Conservation (phyloP, 2,888 invertebrate species). For the Andrena chrysosceles region DNA sequence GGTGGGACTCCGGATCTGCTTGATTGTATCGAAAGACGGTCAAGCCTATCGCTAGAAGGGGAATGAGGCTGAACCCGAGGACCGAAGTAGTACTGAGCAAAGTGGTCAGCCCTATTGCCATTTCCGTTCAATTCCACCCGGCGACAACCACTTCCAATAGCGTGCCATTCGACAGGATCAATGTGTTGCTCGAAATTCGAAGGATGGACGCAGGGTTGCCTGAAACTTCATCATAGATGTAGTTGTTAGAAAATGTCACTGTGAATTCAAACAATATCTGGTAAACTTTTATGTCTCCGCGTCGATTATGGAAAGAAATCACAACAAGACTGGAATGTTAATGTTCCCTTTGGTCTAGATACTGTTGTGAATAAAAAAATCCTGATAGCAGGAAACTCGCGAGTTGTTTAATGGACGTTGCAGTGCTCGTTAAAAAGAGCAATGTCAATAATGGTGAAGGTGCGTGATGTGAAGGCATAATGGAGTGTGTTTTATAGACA, state of each 20-base stretch:
- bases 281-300: neutral
- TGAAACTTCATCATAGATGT: constrained; percentile 23
- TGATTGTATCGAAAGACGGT: constrained; percentile 93
- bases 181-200: neutral
- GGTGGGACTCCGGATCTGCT: constrained; percentile 93
- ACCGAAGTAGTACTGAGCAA: constrained; percentile 86
- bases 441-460: neutral
- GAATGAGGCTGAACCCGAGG: constrained; percentile 90
- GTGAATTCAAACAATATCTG: neutral
- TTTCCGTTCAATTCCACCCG: constrained; percentile 75
- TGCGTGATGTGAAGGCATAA: neutral
- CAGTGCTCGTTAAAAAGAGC: neutral
- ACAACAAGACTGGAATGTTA: neutral
- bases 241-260: neutral
- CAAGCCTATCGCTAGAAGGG: constrained; percentile 92
- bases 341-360: neutral
- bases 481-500: neutral
- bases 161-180: constrained; percentile 54
- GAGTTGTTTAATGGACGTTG: neutral
- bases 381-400: too few relatives aligned
- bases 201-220: neutral
- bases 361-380: too few relatives aligned
- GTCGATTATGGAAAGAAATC: neutral
- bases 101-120: constrained; percentile 85
- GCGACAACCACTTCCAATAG: constrained; percentile 41